A percentile compares a stretch with the other conserved stretches of the same genome.
Conservation (phyloP, 2,888 invertebrate genomes). For the Thymelicus sylvestris region DNA sequence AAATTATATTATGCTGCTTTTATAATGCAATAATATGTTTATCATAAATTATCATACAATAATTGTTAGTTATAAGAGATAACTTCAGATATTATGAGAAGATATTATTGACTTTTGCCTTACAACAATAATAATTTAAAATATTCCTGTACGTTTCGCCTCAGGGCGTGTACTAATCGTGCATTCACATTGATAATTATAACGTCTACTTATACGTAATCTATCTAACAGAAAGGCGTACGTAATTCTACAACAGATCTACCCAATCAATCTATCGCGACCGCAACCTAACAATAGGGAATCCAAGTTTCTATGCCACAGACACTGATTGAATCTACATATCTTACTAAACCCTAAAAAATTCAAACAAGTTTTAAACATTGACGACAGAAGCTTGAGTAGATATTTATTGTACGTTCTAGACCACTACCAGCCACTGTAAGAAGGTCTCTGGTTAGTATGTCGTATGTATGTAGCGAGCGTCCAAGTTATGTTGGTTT, state of each 20-base stretch:
- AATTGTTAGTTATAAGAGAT: too few species aligned
- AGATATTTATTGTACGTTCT: too few species aligned
- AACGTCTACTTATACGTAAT: constrained; percentile 63
- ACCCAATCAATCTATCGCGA: constrained; percentile 46
- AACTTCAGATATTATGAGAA: too few species aligned
- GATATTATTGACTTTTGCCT: too few species aligned
- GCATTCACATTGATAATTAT: constrained; percentile 70
- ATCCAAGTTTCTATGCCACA: constrained; percentile 39
- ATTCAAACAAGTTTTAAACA: not conserved
- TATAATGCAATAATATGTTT: too few species aligned
- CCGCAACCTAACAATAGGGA: constrained; percentile 40
- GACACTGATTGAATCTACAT: constrained; percentile 14
- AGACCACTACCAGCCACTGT: too few species aligned
- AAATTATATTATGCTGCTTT: too few species aligned
- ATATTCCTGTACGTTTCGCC: constrained; percentile 39
- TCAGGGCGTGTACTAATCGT: constrained; percentile 56
- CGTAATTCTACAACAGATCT: constrained; percentile 59
- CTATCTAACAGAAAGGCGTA: constrained; percentile 73
- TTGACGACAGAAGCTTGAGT: not conserved
- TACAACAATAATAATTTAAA: constrained; percentile 17
- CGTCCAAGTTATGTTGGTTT: too few species aligned
- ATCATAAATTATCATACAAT: too few species aligned
- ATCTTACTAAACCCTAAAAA: not conserved
- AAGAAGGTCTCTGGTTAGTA: too few species aligned
- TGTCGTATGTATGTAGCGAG: too few species aligned